Evolutionary conservation across 2,888 invertebrate species (phyloP).

Genomic region (Blomia tropicalis): DNA sequence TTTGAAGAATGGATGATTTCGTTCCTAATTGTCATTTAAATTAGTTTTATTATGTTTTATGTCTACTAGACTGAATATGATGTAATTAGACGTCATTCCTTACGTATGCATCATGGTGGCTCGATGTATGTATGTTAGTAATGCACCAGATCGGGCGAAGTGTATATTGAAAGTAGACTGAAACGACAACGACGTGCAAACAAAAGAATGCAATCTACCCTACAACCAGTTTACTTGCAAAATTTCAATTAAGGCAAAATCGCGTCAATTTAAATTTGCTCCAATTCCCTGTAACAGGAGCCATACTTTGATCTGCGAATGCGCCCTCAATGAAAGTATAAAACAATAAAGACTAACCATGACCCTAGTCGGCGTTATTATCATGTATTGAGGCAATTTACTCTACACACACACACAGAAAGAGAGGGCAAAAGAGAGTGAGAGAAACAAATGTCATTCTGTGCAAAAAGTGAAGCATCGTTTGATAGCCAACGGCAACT

Average conservation of each 20-base stretch:
- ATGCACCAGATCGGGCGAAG: neutral
- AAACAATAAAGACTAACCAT: neutral
- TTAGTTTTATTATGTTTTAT: neutral
- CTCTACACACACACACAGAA: neutral
- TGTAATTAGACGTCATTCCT: conserved; percentile 4
- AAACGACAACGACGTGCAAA: neutral
- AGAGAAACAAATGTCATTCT: neutral
- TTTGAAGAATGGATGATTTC: too few relatives aligned
- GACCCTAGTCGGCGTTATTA: too few relatives aligned
- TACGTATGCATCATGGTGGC: too few relatives aligned
- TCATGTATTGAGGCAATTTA: too few relatives aligned
- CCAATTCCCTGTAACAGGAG: neutral
- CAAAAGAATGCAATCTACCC: neutral
- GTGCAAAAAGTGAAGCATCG: neutral
- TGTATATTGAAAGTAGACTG: neutral
- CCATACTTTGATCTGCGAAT: neutral
- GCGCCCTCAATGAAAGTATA: neutral
- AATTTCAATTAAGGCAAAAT: conserved; percentile 10
- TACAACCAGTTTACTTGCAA: conserved; percentile 6
- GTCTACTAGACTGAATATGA: neutral
- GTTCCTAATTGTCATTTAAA: conserved; percentile 12
- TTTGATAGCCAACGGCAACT: neutral
- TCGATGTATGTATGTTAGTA: neutral
- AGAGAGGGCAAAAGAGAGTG: neutral
- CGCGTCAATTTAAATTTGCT: conserved; percentile 10